A percentile compares a stretch with the other conserved stretches of the same genome.
Evolutionary conservation across 2,113 vertebrate genomes (phyloP).

Genomic region (Tor tambroides): DNA sequence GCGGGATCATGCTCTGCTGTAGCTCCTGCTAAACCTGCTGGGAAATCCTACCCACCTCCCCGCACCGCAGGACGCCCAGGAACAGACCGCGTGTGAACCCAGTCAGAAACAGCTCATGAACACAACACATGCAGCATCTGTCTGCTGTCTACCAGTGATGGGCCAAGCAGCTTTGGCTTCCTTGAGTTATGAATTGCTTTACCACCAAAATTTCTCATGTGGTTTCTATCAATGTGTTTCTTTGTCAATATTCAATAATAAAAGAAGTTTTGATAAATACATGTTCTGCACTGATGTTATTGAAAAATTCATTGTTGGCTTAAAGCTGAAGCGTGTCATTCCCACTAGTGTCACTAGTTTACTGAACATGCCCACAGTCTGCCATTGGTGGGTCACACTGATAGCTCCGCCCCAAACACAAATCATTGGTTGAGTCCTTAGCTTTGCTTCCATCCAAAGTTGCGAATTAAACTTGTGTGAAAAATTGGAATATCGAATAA

Average conservation of each 20-base stretch:
- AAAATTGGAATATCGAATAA: too few species aligned
- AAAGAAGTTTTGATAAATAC: background rate
- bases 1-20: conserved; percentile 89
- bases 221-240: background rate
- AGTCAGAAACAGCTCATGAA: background rate
- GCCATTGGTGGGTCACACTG: too few species aligned
- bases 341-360: too few species aligned
- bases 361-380: too few species aligned
- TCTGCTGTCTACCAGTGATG: background rate
- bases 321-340: too few species aligned
- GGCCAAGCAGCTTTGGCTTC: background rate
- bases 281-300: background rate
- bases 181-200: too few species aligned
- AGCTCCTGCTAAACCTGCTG: conserved; percentile 79
- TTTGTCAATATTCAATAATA: background rate
- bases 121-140: background rate
- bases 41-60: conserved; percentile 78
- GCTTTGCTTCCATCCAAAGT: too few species aligned
- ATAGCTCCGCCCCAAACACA: too few species aligned
- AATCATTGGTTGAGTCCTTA: too few species aligned
- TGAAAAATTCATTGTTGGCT: too few species aligned
- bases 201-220: background rate
- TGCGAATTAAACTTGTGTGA: too few species aligned
- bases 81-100: conserved; percentile 77
- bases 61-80: conserved; percentile 74